phyloP scores from a whole-genome alignment of 2,888 invertebrate genomes.

The Acanthosepion esculentum region DNA sequence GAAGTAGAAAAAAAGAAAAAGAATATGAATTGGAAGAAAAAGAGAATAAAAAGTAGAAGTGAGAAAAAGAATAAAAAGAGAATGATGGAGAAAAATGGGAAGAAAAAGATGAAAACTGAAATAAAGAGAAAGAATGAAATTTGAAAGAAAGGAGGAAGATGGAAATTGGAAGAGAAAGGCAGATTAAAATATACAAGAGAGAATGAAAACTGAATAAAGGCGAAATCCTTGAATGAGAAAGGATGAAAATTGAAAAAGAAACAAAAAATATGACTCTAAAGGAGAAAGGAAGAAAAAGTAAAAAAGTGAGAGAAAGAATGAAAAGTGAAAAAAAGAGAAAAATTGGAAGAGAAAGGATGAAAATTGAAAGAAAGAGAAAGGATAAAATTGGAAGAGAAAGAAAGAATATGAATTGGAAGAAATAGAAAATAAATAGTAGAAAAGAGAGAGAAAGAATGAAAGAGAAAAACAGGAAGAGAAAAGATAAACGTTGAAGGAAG shows the following conservation, averaged over 20 bases:
- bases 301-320: too few species aligned
- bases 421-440: background rate
- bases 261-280: background rate
- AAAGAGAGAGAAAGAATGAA: background rate
- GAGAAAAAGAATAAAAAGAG: background rate
- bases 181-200: background rate
- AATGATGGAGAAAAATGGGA: background rate
- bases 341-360: too few species aligned
- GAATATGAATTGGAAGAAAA: background rate
- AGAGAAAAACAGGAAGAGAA: background rate
- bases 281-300: too few species aligned
- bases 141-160: background rate
- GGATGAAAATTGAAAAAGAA: background rate
- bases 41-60: background rate
- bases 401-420: background rate
- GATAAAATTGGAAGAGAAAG: too few species aligned
- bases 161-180: background rate
- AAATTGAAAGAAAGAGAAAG: background rate
- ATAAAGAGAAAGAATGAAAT: background rate
- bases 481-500: background rate
- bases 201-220: background rate
- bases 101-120: background rate
- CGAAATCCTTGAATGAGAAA: background rate
- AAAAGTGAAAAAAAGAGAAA: too few species aligned
- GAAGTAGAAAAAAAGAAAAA: background rate